Evolutionary conservation across 2,797 vertebrate species (phyloP).

Genomic region (Ficedula albicollis): DNA sequence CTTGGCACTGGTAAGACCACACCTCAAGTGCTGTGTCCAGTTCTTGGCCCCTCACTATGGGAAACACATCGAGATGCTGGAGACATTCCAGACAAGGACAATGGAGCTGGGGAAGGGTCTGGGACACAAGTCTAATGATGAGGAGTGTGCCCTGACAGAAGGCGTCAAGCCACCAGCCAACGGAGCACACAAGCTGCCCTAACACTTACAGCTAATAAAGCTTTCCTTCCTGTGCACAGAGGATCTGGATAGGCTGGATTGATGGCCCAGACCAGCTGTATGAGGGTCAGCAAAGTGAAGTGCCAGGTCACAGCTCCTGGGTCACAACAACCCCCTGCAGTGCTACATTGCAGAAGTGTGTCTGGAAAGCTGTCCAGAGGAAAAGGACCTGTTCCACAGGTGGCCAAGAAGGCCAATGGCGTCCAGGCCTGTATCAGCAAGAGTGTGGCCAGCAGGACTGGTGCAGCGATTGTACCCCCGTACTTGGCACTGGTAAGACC

Average conservation of each 20-base stretch:
- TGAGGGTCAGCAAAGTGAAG: background rate
- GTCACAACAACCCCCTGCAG: background rate
- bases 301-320: background rate
- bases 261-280: background rate
- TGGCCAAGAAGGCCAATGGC: background rate
- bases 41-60: background rate
- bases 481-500: background rate
- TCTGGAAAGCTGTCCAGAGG: background rate
- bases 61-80: background rate
- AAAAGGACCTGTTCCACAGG: background rate
- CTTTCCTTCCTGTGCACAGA: background rate
- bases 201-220: background rate
- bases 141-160: background rate
- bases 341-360: fast-evolving
- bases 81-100: background rate
- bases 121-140: background rate
- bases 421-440: background rate
- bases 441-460: background rate
- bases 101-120: fast-evolving
- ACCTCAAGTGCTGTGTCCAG: background rate
- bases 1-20: background rate
- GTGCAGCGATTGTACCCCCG: background rate
- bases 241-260: background rate
- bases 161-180: background rate
- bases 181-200: background rate